Percentiles rank a stretch among this genome's conserved stretches.
Evolutionary conservation across 2,113 vertebrate species (phyloP).

Genomic region (Anguilla rostrata): DNA sequence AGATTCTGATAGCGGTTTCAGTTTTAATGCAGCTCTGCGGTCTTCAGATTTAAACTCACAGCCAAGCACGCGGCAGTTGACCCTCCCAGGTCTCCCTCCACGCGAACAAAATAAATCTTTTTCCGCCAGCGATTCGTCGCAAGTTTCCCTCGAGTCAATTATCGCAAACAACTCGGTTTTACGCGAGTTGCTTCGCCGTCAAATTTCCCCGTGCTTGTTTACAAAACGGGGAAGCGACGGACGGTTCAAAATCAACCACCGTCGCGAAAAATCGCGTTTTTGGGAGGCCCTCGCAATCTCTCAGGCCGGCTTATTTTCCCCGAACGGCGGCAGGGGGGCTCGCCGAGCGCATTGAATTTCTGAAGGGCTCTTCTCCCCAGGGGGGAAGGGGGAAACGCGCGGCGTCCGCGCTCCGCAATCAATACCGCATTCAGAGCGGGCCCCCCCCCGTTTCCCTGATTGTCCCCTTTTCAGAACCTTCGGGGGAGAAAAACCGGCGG

Average conservation of each 20-base stretch:
- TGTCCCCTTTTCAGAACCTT: neutral
- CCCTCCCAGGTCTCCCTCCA: too few relatives aligned
- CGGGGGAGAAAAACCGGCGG: neutral
- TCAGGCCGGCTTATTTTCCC: neutral
- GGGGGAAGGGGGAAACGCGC: neutral
- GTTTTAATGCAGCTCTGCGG: too few relatives aligned
- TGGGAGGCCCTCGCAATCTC: too few relatives aligned
- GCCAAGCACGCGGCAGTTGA: too few relatives aligned
- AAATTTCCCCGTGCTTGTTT: neutral
- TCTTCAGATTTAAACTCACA: neutral
- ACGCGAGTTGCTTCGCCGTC: neutral
- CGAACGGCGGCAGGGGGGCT: neutral
- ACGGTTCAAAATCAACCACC: too few relatives aligned
- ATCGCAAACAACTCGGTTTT: neutral
- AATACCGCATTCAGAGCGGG: neutral
- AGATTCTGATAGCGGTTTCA: neutral
- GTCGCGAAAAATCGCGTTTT: too few relatives aligned
- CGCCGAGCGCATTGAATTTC: neutral
- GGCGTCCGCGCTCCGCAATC: neutral
- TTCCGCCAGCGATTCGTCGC: too few relatives aligned
- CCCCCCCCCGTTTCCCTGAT: neutral
- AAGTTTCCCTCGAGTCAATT: too few relatives aligned
- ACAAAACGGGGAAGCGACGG: neutral
- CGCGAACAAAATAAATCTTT: too few relatives aligned
- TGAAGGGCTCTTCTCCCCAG: too few relatives aligned